Conservation (phyloP, 2,888 invertebrate species). For the Callyntrura guangdongensis region DNA sequence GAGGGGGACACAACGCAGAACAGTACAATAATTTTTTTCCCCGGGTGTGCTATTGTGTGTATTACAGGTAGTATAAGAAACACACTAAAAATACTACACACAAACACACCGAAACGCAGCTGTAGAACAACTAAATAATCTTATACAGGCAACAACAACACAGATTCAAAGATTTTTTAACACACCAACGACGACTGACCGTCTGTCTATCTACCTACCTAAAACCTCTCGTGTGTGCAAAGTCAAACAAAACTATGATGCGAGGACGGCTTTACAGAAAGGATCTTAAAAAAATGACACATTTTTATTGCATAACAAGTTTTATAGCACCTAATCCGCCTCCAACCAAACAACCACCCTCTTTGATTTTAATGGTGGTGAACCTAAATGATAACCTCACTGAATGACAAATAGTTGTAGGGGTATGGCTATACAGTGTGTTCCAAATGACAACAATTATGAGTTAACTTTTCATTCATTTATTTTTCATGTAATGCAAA, state of each 20-base stretch:
- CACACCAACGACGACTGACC: too few relatives aligned
- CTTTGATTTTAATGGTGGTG: not conserved
- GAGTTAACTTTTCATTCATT: conserved; percentile 29
- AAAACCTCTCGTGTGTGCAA: too few relatives aligned
- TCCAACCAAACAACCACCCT: conserved; percentile 9
- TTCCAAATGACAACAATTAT: too few relatives aligned
- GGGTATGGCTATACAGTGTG: too few relatives aligned
- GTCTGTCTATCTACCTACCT: too few relatives aligned
- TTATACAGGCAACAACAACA: not conserved
- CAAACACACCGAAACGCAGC: not conserved
- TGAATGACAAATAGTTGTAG: conserved; percentile 28
- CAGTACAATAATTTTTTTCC: too few relatives aligned
- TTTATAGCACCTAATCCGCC: not conserved
- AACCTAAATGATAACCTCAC: not conserved
- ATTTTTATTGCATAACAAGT: conserved; percentile 17
- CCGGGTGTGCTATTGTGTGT: conserved; percentile 39
- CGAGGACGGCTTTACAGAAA: too few relatives aligned
- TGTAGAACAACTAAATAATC: not conserved
- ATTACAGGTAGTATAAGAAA: too few relatives aligned
- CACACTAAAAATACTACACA: not conserved
- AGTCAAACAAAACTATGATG: not conserved
- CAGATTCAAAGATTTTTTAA: too few relatives aligned
- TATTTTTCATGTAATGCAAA: too few relatives aligned
- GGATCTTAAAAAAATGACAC: not conserved
- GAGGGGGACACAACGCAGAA: too few relatives aligned